Conservation (phyloP, 37 sponge, comb jelly and placozoan species). For the Haliclona indistincta region DNA sequence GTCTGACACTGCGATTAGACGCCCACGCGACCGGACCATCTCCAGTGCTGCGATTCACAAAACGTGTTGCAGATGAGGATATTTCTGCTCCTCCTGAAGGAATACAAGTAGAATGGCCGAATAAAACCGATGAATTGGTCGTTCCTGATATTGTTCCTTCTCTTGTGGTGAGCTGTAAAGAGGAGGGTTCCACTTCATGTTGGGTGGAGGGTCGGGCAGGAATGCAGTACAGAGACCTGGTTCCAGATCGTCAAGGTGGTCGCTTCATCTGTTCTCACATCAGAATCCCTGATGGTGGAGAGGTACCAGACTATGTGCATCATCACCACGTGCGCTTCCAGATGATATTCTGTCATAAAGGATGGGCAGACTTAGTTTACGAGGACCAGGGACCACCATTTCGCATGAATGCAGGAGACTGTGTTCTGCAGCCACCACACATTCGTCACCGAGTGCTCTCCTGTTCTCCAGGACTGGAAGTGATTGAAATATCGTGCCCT, state of each 20-base stretch:
- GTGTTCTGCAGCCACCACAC: constrained; percentile 30
- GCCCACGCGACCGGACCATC: background rate
- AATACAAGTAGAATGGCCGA: background rate
- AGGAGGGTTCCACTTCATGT: background rate
- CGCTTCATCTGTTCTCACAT: constrained; percentile 28
- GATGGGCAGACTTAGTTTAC: constrained; percentile 25
- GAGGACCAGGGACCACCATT: constrained; percentile 33
- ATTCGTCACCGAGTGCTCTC: constrained; percentile 30
- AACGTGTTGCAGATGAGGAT: background rate
- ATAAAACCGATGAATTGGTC: background rate
- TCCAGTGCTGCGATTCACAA: background rate
- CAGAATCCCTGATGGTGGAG: constrained; percentile 8
- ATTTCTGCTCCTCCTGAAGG: constrained; percentile 6
- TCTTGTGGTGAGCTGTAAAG: background rate
- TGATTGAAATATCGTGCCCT: constrained; percentile 25
- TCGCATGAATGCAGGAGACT: constrained; percentile 11
- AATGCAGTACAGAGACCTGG: constrained; percentile 34
- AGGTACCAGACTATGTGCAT: constrained; percentile 27
- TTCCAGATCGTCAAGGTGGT: constrained; percentile 25
- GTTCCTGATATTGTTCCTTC: background rate
- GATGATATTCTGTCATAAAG: constrained; percentile 41
- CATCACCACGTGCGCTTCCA: constrained; percentile 22
- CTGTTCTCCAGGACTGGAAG: constrained; percentile 4
- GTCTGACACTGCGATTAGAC: constrained; percentile 3
- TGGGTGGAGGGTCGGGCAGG: constrained; percentile 37